Evolutionary conservation across 2,113 vertebrate species (phyloP).

Genomic region (Sisor rabdophorus): DNA sequence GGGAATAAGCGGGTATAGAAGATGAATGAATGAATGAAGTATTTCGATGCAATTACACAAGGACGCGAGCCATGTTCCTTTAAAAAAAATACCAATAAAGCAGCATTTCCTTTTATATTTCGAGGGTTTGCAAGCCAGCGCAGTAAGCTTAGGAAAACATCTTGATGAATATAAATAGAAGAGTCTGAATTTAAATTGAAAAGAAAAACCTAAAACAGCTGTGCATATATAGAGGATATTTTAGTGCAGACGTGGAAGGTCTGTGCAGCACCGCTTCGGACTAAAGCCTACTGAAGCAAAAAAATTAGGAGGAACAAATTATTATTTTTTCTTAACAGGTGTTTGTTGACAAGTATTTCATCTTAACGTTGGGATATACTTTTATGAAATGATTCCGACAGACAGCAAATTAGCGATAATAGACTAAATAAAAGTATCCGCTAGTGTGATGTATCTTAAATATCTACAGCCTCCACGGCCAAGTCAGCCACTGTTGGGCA

Average conservation of each 20-base stretch:
- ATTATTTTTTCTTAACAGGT: too few species aligned
- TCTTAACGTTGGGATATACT: not conserved
- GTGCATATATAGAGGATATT: slow-evolving; percentile 14
- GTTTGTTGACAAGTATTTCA: not conserved
- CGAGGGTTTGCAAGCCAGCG: not conserved
- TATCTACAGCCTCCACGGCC: too few species aligned
- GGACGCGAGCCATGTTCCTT: too few species aligned
- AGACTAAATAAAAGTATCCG: too few species aligned
- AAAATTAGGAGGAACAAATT: not conserved
- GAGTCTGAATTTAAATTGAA: slow-evolving; percentile 19
- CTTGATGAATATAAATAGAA: slow-evolving; percentile 19
- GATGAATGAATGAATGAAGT: too few species aligned
- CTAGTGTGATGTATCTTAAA: too few species aligned
- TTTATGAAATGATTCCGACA: not conserved
- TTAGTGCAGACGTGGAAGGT: not conserved
- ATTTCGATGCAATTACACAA: too few species aligned
- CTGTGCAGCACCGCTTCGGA: not conserved
- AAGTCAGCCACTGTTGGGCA: too few species aligned
- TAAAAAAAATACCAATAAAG: not conserved
- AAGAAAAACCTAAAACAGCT: slow-evolving; percentile 6
- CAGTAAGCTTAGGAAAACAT: not conserved
- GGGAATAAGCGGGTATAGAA: too few species aligned
- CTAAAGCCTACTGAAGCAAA: not conserved
- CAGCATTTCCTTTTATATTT: not conserved
- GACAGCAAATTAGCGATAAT: not conserved